These are phyloP conservation scores for Drosophila repleta DNA, from an alignment of 1,140 invertebrate species.

Conservation along the genomic window DNA sequence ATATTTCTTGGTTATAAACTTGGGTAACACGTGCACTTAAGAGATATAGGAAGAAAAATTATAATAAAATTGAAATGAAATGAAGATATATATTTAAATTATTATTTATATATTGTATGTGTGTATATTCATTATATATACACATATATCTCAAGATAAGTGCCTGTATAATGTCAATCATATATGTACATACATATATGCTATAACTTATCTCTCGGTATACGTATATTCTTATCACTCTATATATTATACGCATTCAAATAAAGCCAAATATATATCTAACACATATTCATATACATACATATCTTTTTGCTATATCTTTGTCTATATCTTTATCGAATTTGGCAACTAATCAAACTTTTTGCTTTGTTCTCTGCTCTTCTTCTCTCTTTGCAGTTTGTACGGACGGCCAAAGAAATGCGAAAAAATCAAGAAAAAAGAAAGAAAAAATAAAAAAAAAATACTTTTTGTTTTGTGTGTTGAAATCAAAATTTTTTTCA, in stretches of 20 bases:
- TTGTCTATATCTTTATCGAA: slow-evolving; percentile 23
- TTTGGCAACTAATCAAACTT: slow-evolving; percentile 32
- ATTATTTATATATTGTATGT: no score
- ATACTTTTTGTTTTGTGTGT: slow-evolving; percentile 31
- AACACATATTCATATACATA: not conserved
- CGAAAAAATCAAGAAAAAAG: not conserved
- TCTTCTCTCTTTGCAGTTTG: slow-evolving; percentile 32
- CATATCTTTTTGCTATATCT: not conserved
- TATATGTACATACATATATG: not conserved
- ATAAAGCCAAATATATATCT: not conserved
- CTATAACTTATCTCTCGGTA: not conserved
- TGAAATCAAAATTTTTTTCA: not conserved
- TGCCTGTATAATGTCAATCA: no score
- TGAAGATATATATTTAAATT: no score
- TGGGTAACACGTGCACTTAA: no score
- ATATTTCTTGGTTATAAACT: no score
- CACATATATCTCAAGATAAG: no score
- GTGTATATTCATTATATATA: no score
- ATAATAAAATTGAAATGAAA: no score
- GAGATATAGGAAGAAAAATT: no score
- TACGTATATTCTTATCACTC: no score
- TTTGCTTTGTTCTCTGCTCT: slow-evolving; percentile 2
- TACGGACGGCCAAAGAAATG: slow-evolving; percentile 15
- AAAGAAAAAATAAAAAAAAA: slow-evolving; percentile 9
- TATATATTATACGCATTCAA: no score